phyloP scores from a whole-genome alignment of 2,113 vertebrate genomes.

The Hirundichthys speculiger region DNA sequence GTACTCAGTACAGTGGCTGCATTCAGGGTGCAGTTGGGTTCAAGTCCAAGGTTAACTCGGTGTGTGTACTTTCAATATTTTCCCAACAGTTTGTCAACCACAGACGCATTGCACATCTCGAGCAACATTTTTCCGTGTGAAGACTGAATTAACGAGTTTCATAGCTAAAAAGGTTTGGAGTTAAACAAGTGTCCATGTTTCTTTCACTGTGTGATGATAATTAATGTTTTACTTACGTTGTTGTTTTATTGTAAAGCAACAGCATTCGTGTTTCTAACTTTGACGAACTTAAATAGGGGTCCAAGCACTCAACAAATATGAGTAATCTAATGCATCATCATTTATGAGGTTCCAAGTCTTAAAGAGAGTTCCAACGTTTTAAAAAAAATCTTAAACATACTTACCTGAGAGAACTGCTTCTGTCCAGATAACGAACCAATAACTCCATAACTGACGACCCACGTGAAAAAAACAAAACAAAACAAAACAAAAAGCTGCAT shows the following conservation, averaged over 20 bases:
- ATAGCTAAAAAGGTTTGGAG: not conserved
- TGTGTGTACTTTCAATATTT: conserved; percentile 35
- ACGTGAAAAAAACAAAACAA: not conserved
- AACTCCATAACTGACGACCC: conserved; percentile 63
- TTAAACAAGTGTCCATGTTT: too few relatives aligned
- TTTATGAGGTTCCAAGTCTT: not conserved
- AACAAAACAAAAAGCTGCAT: not conserved
- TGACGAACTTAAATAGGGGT: too few relatives aligned
- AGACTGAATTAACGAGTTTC: not conserved
- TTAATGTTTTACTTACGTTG: not conserved
- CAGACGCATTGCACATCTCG: not conserved
- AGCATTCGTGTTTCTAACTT: not conserved
- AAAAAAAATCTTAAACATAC: not conserved
- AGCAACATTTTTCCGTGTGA: not conserved
- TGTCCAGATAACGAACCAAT: conserved; percentile 65
- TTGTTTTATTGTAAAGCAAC: not conserved
- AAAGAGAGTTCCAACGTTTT: fast-evolving
- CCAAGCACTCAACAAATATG: too few relatives aligned
- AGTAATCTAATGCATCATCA: too few relatives aligned
- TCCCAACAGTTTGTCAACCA: conserved; percentile 7
- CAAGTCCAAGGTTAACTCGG: conserved; percentile 66
- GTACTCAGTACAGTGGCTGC: conserved; percentile 41
- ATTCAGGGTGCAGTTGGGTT: conserved; percentile 51
- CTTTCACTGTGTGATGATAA: not conserved
- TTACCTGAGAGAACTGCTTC: conserved; percentile 67